phyloP scores from a whole-genome alignment of 2,888 invertebrate species.

The Lasioglossum vierecki region DNA sequence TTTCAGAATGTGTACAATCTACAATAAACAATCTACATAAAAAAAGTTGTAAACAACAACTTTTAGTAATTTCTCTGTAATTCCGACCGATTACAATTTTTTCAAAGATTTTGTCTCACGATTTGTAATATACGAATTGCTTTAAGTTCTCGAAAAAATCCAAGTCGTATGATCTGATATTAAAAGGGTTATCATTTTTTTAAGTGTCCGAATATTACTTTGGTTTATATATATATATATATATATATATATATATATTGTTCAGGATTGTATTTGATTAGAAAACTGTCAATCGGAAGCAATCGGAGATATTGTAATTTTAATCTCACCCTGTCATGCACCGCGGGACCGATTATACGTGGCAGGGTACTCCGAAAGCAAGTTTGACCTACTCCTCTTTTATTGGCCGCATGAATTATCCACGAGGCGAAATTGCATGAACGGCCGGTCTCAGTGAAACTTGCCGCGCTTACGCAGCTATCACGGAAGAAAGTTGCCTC shows the following conservation, averaged over 20 bases:
- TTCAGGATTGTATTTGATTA: not conserved
- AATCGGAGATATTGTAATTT: slow-evolving; percentile 12
- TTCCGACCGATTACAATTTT: no score
- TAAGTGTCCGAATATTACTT: no score
- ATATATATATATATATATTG: not conserved
- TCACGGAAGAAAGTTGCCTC: slow-evolving; percentile 52
- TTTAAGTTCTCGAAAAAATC: no score
- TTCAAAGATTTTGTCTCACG: no score
- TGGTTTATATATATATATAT: no score
- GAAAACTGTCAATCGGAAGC: slow-evolving; percentile 11
- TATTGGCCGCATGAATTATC: slow-evolving; percentile 51
- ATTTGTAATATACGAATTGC: no score
- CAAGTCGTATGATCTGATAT: no score
- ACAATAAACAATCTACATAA: no score
- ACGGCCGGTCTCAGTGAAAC: slow-evolving; percentile 35
- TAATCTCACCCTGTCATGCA: not conserved
- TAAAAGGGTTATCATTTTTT: no score
- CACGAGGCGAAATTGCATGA: slow-evolving; percentile 44
- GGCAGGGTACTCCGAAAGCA: slow-evolving; percentile 17
- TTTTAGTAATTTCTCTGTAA: no score
- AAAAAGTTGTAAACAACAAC: no score
- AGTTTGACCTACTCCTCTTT: slow-evolving; percentile 53
- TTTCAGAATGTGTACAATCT: no score
- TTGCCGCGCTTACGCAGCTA: slow-evolving; percentile 27
- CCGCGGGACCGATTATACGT: slow-evolving; percentile 16